A percentile compares a stretch with the other conserved stretches of the same genome.
phyloP scores from a whole-genome alignment of 2,113 vertebrate species.

The Galeopterus variegatus region DNA sequence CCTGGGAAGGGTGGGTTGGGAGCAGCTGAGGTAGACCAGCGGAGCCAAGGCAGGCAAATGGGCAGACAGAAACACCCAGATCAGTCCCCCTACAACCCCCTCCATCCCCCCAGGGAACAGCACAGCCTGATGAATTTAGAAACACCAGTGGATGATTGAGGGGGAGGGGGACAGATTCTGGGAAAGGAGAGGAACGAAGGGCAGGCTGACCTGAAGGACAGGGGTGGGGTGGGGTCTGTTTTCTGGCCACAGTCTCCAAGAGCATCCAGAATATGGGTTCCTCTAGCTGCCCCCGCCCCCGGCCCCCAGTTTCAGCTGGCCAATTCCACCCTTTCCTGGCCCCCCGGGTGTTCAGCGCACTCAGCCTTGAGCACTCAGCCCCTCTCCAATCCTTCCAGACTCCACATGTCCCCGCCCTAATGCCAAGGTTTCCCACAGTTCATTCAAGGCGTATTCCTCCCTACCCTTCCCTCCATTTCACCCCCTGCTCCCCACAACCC shows the following conservation, averaged over 20 bases:
- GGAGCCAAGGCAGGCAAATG: neutral
- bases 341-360: neutral
- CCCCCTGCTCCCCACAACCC: neutral
- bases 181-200: neutral
- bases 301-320: neutral
- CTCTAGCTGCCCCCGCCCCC: too few relatives aligned
- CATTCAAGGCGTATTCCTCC: neutral
- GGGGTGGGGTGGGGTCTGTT: neutral
- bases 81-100: too few relatives aligned
- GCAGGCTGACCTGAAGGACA: neutral
- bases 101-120: neutral
- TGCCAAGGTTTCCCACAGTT: neutral
- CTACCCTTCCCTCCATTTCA: neutral
- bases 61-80: neutral
- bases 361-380: neutral
- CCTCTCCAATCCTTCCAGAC: neutral
- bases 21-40: neutral
- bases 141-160: neutral
- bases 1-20: neutral
- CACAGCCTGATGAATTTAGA: slow-evolving; percentile 10
- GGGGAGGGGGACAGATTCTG: neutral
- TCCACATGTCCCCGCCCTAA: rapidly evolving
- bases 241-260: neutral
- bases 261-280: neutral
- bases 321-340: neutral